A percentile compares a stretch with the other conserved stretches of the same genome.
These are phyloP conservation scores for Hippasteria phrygiana DNA, from an alignment of 53 echinoderm and acorn worm genomes.

Conservation along the genomic window DNA sequence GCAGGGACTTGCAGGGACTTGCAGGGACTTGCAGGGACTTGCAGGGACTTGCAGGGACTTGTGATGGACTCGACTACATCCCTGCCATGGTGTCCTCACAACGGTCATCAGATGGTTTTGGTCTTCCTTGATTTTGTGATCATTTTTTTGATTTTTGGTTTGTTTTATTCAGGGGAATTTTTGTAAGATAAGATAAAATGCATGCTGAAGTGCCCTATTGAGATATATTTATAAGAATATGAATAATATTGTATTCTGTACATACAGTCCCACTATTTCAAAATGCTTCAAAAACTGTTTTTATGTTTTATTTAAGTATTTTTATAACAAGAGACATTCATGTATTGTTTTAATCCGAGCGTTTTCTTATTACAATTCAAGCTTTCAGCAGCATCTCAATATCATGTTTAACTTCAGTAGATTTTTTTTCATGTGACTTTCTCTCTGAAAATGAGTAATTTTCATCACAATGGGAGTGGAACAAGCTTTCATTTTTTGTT, in stretches of 20 bases:
- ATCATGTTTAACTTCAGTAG: not conserved
- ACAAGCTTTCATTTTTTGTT: too few relatives aligned
- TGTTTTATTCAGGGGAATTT: constrained; percentile 35
- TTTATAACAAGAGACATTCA: not conserved
- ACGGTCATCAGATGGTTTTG: not conserved
- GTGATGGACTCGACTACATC: too few relatives aligned
- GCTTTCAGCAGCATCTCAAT: not conserved
- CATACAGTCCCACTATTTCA: not conserved
- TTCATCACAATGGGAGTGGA: too few relatives aligned
- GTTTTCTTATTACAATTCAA: not conserved
- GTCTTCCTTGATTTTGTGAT: constrained; percentile 51
- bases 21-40: too few relatives aligned
- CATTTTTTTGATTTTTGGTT: not conserved
- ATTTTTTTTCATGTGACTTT: not conserved
- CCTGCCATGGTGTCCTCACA: too few relatives aligned
- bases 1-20: too few relatives aligned
- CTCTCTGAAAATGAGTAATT: not conserved
- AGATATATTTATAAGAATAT: constrained; percentile 47
- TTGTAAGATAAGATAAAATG: constrained; percentile 53
- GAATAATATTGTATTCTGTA: constrained; percentile 36
- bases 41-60: too few relatives aligned
- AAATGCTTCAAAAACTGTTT: constrained; percentile 22
- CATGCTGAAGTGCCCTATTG: constrained; percentile 46
- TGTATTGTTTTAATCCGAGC: not conserved
- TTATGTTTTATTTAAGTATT: not conserved